These are phyloP conservation scores for Lanistes nyassanus DNA, from an alignment of 1,140 invertebrate species.

Conservation along the genomic window DNA sequence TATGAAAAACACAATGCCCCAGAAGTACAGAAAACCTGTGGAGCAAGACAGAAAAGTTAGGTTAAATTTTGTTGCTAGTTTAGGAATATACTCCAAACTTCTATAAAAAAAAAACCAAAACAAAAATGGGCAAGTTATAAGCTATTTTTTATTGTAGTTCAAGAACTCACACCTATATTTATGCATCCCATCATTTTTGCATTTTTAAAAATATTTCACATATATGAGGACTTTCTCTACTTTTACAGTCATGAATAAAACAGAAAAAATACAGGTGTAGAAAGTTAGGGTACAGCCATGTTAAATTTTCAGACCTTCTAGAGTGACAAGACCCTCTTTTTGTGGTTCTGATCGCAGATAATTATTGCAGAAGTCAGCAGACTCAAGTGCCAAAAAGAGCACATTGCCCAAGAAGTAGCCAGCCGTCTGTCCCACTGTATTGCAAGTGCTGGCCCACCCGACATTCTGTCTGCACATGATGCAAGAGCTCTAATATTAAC, in stretches of 20 bases:
- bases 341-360: conserved; percentile 84
- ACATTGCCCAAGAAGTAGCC: conserved; percentile 98
- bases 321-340: conserved; percentile 82
- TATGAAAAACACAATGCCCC: conserved; percentile 91
- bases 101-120: no score
- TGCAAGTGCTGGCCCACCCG: conserved; percentile 99
- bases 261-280: no score
- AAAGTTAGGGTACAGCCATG: no score
- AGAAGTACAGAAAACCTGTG: conserved; percentile 91
- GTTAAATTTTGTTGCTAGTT: no score
- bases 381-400: conserved; percentile 96
- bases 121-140: no score
- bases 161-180: no score
- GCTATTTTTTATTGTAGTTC: no score
- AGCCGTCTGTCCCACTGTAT: conserved; percentile 97
- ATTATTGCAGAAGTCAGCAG: conserved; percentile 93
- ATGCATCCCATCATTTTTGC: no score
- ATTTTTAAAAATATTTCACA: no score
- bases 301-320: conserved; percentile 75
- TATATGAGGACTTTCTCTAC: no score
- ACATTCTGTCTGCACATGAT: conserved; percentile 80
- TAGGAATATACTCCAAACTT: no score
- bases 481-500: neutral
- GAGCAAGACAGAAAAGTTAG: neutral
- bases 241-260: no score